A percentile compares a stretch with the other conserved stretches of the same genome.
Conservation (phyloP, 2,797 vertebrate species). For the Myotis findleyi region DNA sequence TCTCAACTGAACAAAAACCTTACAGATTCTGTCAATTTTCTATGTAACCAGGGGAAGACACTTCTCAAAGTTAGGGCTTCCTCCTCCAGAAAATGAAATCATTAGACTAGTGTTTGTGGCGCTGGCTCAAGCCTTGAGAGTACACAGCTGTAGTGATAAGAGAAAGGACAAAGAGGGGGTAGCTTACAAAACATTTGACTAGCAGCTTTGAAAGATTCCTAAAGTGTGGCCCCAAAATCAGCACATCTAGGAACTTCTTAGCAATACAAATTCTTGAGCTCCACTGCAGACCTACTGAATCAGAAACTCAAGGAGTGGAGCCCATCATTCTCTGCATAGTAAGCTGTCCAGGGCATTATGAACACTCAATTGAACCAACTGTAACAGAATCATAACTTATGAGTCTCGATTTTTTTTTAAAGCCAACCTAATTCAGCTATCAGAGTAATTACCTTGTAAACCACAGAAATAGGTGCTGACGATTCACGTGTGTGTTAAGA, state of each 20-base stretch:
- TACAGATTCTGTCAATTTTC: neutral
- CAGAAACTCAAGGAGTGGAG: neutral
- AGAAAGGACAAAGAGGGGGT: neutral
- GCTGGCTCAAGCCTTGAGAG: neutral
- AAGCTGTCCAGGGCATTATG: neutral
- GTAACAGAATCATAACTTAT: conserved; percentile 76
- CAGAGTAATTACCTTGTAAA: conserved; percentile 82
- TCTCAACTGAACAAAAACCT: neutral
- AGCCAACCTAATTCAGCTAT: conserved; percentile 77
- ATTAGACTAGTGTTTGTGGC: neutral
- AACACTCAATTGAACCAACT: neutral
- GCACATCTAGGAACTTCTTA: neutral
- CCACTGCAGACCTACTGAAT: neutral
- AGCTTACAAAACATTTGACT: neutral
- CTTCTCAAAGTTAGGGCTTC: neutral
- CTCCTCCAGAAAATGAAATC: neutral
- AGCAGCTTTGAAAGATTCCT: neutral
- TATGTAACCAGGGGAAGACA: neutral
- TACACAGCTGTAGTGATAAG: neutral
- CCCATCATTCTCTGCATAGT: neutral
- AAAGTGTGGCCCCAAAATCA: neutral
- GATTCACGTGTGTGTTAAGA: conserved; percentile 70
- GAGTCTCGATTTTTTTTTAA: conserved; percentile 69
- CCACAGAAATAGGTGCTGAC: conserved; percentile 78
- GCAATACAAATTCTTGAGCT: neutral